phyloP scores from a whole-genome alignment of 2,888 invertebrate species.

The Caenorhabditis imperialis region DNA sequence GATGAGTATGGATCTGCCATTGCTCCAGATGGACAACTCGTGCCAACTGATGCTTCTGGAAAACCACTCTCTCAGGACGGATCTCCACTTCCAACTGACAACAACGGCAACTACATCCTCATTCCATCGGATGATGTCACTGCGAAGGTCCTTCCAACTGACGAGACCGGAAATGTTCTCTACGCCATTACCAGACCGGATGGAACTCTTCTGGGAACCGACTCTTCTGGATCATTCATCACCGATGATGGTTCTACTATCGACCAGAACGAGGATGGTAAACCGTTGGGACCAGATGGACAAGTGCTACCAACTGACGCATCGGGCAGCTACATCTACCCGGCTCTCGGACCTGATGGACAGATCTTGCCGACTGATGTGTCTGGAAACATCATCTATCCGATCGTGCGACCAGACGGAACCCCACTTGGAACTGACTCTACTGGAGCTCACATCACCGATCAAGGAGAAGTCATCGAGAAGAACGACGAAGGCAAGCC shows the following conservation, averaged over 20 bases:
- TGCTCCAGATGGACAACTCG: no score
- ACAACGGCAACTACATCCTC: constrained; percentile 4
- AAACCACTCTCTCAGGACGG: no score
- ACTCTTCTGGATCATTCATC: constrained; percentile 20
- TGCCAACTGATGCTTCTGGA: no score
- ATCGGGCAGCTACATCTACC: constrained; percentile 17
- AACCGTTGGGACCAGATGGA: constrained; percentile 43
- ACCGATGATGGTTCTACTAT: constrained; percentile 60
- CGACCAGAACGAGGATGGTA: constrained; percentile 44
- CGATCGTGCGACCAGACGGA: constrained; percentile 51
- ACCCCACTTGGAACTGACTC: constrained; percentile 50
- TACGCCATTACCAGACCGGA: constrained; percentile 47
- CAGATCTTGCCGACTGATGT: constrained; percentile 12
- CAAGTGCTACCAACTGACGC: constrained; percentile 25
- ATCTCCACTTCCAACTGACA: constrained; percentile 18
- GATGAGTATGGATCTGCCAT: no score
- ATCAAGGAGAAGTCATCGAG: constrained; percentile 53
- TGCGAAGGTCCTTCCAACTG: constrained; percentile 23
- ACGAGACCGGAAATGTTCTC: constrained; percentile 20
- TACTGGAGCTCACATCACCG: constrained; percentile 18
- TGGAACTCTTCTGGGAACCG: constrained; percentile 48
- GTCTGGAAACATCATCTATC: constrained; percentile 15
- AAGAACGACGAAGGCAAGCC: constrained; percentile 38
- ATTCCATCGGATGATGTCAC: constrained; percentile 1
- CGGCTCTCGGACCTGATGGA: constrained; percentile 23